A percentile compares a stretch with the other conserved stretches of the same genome.
Conservation (phyloP, 2,113 vertebrate genomes). For the Ailuropoda melanoleuca region DNA sequence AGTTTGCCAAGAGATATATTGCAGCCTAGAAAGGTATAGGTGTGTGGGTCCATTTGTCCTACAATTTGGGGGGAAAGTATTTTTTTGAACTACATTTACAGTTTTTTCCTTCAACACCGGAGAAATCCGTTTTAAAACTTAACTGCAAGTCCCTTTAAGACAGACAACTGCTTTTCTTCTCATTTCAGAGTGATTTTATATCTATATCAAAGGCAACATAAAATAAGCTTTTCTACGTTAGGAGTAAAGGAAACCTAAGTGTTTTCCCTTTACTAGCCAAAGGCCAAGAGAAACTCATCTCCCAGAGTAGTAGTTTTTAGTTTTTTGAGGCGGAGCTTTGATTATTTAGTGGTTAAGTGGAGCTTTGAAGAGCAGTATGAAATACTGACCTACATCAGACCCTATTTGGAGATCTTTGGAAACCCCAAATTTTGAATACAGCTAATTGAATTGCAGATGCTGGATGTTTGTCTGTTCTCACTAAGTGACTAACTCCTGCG, state of each 20-base stretch:
- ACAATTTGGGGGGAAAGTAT: neutral
- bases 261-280: neutral
- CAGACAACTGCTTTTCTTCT: neutral
- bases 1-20: constrained; percentile 20
- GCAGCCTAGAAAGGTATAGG: neutral
- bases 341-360: constrained; percentile 17
- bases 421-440: constrained; percentile 23
- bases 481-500: neutral
- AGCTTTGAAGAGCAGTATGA: neutral
- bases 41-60: neutral
- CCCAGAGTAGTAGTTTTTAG: neutral
- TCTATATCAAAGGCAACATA: neutral
- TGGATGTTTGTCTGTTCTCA: neutral
- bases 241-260: neutral
- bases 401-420: neutral
- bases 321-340: neutral
- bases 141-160: neutral
- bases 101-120: neutral
- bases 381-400: neutral
- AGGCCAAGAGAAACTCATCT: neutral
- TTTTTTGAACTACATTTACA: neutral
- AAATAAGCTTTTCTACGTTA: neutral
- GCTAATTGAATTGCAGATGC: constrained; percentile 39
- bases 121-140: constrained; percentile 14
- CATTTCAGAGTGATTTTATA: constrained; percentile 5